Base-by-base conservation (phyloP, 2,888 invertebrate genomes). In the Pherbina coryleti region DNA sequence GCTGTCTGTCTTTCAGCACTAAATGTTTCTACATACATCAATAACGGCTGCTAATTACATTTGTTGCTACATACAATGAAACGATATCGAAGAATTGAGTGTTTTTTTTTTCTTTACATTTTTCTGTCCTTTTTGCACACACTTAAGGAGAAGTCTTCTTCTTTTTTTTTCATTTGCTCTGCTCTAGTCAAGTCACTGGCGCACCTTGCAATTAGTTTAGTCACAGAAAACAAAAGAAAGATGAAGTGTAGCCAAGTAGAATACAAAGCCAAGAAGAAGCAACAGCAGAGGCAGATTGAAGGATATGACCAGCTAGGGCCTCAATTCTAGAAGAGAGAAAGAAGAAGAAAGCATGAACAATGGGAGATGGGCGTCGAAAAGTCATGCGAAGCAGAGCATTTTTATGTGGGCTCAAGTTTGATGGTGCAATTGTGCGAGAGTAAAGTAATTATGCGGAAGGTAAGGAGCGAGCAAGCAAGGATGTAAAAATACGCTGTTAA, bases 31-130 rank as follows among this genome's bases (percentile, higher is more conserved):
- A n/a, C n/a, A 34, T 74, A n/a, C 44, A 62, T 60, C 62, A 64
- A 60, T 49, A 74, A 28, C 73, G 62, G 14, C 49, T 62, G 62
- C 73, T 74, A 74, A 74, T 74, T 74, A 74, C 60, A 74, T 74
- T 62, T 74, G n/a, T 28, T 37, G 25, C 25, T 69, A 70, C 17
- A 70, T 8, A 60, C 73, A 74, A 74, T 73, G 60, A 73, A 73
- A 37, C 62, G 73, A 62, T 62, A 37, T 53, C 37, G 71, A n/a
- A 17, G 34, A n/a, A n/a, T 71, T 34, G 55, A 57, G 34, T 71
- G 57, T 31, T 71, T 37, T 71, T 4, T 19, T 28, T 51, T 51
- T 31, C 19, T n/a, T 44, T 44, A 4, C n/a, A 4, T 31, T 2
- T 51, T 51, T 0, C 11, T 51, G 19, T 66, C n/a, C n/a, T 66